A percentile compares a stretch with the other conserved stretches of the same genome.
These are phyloP conservation scores for Formica selysi DNA, from an alignment of 1,140 invertebrate genomes.

Conservation along the genomic window DNA sequence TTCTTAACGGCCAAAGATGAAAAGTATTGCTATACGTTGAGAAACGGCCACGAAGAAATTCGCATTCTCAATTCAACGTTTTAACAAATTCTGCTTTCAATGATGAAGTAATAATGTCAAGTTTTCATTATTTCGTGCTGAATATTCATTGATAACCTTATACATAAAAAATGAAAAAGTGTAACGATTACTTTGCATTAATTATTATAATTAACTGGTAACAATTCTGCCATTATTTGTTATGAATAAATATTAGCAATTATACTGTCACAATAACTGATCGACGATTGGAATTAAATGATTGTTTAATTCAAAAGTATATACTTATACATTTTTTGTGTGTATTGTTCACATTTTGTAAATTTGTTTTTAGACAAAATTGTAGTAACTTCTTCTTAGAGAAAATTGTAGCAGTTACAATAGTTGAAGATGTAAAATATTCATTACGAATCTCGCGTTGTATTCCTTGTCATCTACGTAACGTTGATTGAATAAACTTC, in stretches of 20 bases:
- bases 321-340: not conserved
- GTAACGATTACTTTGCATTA: slow-evolving; percentile 21
- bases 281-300: not conserved
- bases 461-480: not conserved
- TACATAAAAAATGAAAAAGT: not conserved
- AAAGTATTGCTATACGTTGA: not conserved
- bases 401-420: not conserved
- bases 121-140: not conserved
- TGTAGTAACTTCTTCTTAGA: not conserved
- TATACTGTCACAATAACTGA: slow-evolving; percentile 1
- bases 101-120: not conserved
- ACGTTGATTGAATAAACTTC: not conserved
- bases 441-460: not conserved
- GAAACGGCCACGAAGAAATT: not conserved
- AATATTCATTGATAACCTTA: slow-evolving; percentile 16
- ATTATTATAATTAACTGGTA: slow-evolving; percentile 1
- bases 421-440: slow-evolving; percentile 6
- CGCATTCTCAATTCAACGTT: not conserved
- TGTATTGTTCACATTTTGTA: not conserved
- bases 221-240: slow-evolving; percentile 12
- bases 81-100: not conserved
- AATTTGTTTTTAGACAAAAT: not conserved
- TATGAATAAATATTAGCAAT: not conserved
- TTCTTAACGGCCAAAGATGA: slow-evolving; percentile 3
- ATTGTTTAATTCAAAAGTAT: not conserved